Base-by-base conservation (phyloP, 2,113 vertebrate genomes). In the Serilophus lunatus region DNA sequence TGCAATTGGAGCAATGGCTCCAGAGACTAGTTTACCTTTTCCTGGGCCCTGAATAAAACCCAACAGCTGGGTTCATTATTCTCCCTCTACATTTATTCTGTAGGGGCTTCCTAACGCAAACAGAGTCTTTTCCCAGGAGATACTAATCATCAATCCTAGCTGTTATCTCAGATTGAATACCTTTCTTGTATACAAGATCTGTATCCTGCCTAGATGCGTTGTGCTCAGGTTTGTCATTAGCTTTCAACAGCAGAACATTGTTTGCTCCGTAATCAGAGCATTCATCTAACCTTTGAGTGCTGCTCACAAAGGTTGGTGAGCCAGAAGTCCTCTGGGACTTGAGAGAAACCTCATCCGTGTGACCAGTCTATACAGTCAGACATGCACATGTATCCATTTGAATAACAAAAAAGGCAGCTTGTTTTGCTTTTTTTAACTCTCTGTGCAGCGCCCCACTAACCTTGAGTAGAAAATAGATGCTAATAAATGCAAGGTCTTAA, bases 401-500 rank as follows among this genome's bases (percentile, higher is more conserved):
- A 90, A 47, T 94, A 69, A 86, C 83, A 93, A 74, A 84, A 90
- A 89, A 90, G 25, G 23, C 82, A 91, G 69, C 33, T 50, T 70
- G 77, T 70, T 89, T 69, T 38, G 71, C 54, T 66, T 91, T 85
- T 90, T 95, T 82, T 51, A 85, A 90, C 88, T 93, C 53, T 91
- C 82, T 71, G 69, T 70, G 76, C 23, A 60, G 82, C 92, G 82
- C 68, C 59, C 53, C 5, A 3, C 81, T 97, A 96, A 97, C 96
- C 96, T 97, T 95, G 92, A 97, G 85, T 70, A 84, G 85, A 91
- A 97, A 97, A 96, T 91, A 90, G 94, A 97, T 97, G 97, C 93
- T 97, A 97, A 98, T 97, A 96, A 97, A 97, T 97, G 96, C 61
- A 1, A 86, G 92, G 94, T 96, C 96, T 97, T 97, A 96, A 98